phyloP scores from a whole-genome alignment of 1,140 invertebrate genomes.

The Solen grandis region DNA sequence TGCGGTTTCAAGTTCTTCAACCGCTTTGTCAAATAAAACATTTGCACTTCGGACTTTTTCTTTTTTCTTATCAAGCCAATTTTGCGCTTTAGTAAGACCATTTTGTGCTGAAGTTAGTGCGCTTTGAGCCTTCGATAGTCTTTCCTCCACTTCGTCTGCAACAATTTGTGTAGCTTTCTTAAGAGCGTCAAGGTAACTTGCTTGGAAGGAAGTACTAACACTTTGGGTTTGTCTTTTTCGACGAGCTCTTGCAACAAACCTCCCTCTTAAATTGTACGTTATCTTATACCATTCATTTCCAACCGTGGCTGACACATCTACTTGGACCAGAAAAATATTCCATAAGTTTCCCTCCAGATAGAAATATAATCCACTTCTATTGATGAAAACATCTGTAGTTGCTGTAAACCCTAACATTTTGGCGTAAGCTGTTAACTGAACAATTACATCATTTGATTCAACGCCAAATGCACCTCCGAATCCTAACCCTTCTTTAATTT shows the following conservation, averaged over 20 bases:
- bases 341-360: too few species aligned
- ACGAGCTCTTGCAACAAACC: too few species aligned
- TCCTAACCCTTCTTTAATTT: background rate
- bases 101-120: slow-evolving; percentile 20
- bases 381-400: slow-evolving; percentile 9
- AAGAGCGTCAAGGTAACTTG: too few species aligned
- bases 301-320: too few species aligned
- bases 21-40: slow-evolving; percentile 36
- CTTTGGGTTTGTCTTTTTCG: too few species aligned
- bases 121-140: slow-evolving; percentile 7
- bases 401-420: slow-evolving; percentile 16
- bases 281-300: too few species aligned
- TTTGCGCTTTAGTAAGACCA: slow-evolving; percentile 9
- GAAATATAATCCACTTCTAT: too few species aligned
- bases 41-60: slow-evolving; percentile 17
- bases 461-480: slow-evolving; percentile 13
- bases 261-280: too few species aligned
- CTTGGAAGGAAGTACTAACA: slow-evolving; percentile 18
- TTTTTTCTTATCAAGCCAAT: slow-evolving; percentile 44
- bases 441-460: slow-evolving; percentile 14
- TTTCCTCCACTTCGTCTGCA: slow-evolving; percentile 1
- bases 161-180: background rate
- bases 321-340: too few species aligned
- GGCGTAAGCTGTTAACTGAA: too few species aligned
- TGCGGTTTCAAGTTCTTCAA: slow-evolving; percentile 18